Evolutionary conservation across 92 coral and sea anemone species (phyloP).

Genomic region (Paragorgia papillata): DNA sequence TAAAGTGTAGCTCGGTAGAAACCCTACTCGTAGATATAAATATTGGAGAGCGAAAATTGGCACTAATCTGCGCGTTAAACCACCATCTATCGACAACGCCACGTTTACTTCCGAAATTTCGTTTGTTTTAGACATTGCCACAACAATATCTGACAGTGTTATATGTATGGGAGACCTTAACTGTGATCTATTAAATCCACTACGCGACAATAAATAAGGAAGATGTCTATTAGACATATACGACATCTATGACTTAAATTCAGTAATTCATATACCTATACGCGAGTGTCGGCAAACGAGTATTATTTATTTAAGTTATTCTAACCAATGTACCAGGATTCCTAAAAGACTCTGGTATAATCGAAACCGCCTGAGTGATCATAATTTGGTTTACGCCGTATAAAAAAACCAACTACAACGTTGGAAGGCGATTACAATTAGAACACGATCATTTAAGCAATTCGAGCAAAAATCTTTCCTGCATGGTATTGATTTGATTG

Average conservation of each 20-base stretch:
- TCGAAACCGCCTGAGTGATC: too few relatives aligned
- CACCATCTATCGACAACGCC: constrained; percentile 48
- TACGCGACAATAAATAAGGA: constrained; percentile 41
- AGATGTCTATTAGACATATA: constrained; percentile 42
- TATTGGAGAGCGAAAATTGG: constrained; percentile 40
- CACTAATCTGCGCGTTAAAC: constrained; percentile 46
- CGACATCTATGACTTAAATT: constrained; percentile 41
- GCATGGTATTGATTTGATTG: too few relatives aligned
- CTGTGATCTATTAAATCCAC: constrained; percentile 35
- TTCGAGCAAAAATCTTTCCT: too few relatives aligned
- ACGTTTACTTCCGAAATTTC: constrained; percentile 41
- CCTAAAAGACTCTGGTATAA: too few relatives aligned
- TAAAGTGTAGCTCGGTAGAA: too few relatives aligned
- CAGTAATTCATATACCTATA: constrained; percentile 27
- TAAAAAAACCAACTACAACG: too few relatives aligned
- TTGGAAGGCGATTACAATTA: too few relatives aligned
- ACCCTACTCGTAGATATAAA: too few relatives aligned
- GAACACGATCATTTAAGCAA: too few relatives aligned
- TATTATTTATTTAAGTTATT: too few relatives aligned
- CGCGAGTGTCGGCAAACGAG: too few relatives aligned
- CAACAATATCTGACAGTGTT: constrained; percentile 13
- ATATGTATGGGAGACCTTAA: neutral
- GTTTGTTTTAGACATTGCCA: constrained; percentile 34
- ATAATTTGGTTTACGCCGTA: too few relatives aligned
- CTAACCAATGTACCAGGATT: constrained; percentile 17